Evolutionary conservation across 1,140 invertebrate genomes (phyloP), one percentile per base, ranked within the genome.

Genomic region (Drosophila subpulchrella): DNA sequence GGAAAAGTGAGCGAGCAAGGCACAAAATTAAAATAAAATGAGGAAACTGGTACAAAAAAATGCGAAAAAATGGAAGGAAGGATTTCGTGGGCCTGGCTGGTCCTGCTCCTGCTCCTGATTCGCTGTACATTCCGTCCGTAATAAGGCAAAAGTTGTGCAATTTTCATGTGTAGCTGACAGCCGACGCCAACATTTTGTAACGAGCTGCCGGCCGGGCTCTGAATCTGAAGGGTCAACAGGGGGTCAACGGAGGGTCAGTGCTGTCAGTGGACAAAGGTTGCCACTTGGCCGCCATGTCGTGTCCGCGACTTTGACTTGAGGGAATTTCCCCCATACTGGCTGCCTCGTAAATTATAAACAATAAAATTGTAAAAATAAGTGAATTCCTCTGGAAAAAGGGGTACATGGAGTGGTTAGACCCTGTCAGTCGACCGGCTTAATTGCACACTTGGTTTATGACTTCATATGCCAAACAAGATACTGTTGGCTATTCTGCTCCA

Each of bases 101-200:
- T 56, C 30, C 48, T 48, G 39, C 34, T 60, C 39, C 38, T 39
- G 50, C 41, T 42, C 47, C 47, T 32, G 54, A 67, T 73, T 34
- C 51, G 57, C 44, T 68, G 76, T 65, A 84, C 75, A 73, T 78
- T 75, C 59, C 32, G 30, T 36, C 57, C 56, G 61, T 91, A 91
- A 91, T 88, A 91, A 91, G 88, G 66, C 83, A 91, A 83, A 90
- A 84, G 78, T 89, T 91, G 78, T 76, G 75, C 89, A 91, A 91
- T 91, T 90, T 91, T 71, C 85, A 89, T 91, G 89, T 89, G 84
- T 89, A 89, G 88, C 84, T 88, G 84, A 88, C 84, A 89, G 81
- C 63, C 61, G 67, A 44, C 63, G 54, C 51, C 34, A 79, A 78
- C 83, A 82, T 82, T 88, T 82, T 61, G 84, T 88, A 88, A 88